phyloP scores from a whole-genome alignment of 2,888 invertebrate species.

The Drosophila mimetica region DNA sequence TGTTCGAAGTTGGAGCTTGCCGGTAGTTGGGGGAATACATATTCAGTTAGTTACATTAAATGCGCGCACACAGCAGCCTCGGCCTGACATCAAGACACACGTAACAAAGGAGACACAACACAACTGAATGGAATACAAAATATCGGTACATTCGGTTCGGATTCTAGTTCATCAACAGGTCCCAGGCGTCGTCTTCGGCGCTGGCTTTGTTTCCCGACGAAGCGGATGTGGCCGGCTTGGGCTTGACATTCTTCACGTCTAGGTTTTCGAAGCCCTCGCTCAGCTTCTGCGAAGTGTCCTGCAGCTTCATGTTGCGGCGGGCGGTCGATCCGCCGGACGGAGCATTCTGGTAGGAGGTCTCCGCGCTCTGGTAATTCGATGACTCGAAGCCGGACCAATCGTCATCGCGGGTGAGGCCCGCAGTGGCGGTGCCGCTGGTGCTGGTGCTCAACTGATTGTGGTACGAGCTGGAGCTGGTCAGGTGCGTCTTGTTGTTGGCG shows the following conservation, averaged over 20 bases:
- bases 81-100: slow-evolving; percentile 51
- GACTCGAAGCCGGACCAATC: slow-evolving; percentile 84
- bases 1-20: slow-evolving; percentile 43
- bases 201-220: slow-evolving; percentile 73
- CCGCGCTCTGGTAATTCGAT: slow-evolving; percentile 78
- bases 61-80: slow-evolving; percentile 66
- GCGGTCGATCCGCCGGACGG: slow-evolving; percentile 61
- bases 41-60: slow-evolving; percentile 67
- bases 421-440: slow-evolving; percentile 44
- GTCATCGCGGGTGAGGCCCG: slow-evolving; percentile 71
- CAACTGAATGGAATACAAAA: slow-evolving; percentile 33
- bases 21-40: slow-evolving; percentile 26
- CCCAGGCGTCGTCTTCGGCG: slow-evolving; percentile 87
- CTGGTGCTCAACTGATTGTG: slow-evolving; percentile 70
- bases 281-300: slow-evolving; percentile 76
- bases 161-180: slow-evolving; percentile 86
- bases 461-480: slow-evolving; percentile 78
- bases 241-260: slow-evolving; percentile 83
- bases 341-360: slow-evolving; percentile 80
- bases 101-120: slow-evolving; percentile 44
- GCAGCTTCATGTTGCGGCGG: slow-evolving; percentile 77
- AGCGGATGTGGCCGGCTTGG: slow-evolving; percentile 53
- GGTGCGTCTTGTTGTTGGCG: slow-evolving; percentile 66
- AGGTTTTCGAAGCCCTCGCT: slow-evolving; percentile 82
- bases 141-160: slow-evolving; percentile 23